phyloP scores from a whole-genome alignment of 2,797 vertebrate genomes.

The Mus spretus region DNA sequence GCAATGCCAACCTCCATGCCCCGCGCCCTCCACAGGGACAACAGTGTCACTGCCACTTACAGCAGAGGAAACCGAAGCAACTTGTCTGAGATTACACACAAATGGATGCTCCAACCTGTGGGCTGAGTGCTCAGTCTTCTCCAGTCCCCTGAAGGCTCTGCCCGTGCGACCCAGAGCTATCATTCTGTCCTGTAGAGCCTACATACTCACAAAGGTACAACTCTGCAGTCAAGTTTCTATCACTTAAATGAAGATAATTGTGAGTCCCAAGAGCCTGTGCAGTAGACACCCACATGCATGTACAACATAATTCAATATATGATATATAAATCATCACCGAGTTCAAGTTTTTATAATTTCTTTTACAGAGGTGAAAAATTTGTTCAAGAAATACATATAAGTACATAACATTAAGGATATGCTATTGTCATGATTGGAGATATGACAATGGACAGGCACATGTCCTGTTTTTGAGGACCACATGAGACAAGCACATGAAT shows the following conservation, averaged over 20 bases:
- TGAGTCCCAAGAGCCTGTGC: background rate
- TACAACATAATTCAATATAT: background rate
- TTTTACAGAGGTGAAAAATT: conserved; percentile 55
- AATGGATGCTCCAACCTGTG: background rate
- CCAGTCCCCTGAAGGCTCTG: background rate
- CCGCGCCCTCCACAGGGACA: background rate
- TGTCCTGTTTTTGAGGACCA: background rate
- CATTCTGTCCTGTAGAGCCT: background rate
- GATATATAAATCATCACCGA: background rate
- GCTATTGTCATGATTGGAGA: background rate
- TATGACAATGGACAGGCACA: conserved; percentile 28
- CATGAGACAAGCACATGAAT: conserved; percentile 1
- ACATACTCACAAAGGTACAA: background rate
- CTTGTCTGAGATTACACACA: background rate
- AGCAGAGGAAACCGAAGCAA: background rate
- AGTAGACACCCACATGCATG: background rate
- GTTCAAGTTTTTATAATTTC: conserved; percentile 27
- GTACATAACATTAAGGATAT: conserved; percentile 1
- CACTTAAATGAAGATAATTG: background rate
- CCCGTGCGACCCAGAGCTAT: background rate
- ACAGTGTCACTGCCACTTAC: background rate
- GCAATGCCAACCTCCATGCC: background rate
- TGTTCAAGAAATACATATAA: conserved; percentile 49
- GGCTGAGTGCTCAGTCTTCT: background rate
- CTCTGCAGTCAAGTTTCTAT: background rate